Base-by-base conservation (phyloP, 2,888 invertebrate species). In the Pogonocherus hispidulus region DNA sequence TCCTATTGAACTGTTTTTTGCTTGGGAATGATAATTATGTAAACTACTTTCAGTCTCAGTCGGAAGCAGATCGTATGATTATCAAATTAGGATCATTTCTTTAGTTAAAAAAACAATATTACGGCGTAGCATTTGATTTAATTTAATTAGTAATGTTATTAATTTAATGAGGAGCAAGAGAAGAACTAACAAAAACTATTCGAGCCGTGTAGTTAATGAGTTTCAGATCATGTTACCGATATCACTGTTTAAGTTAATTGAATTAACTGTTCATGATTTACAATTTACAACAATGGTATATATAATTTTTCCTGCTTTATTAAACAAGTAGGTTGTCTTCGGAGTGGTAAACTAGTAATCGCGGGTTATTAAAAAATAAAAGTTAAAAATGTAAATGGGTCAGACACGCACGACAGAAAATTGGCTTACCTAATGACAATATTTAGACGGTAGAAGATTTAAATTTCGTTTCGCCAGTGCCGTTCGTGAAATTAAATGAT, bases 271-370 rank as follows among this genome's bases (percentile, higher is more conserved):
- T 16, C 14, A 27, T 27, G 22, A 27, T 14, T 27, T 52, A 52
- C 27, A n/a, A 52, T 52, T 22, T 52, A 27, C 22, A 23, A n/a
- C 41, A 2, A n/a, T 41, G 14, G n/a, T 41, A 16, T 23, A 51
- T 52, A 6, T n/a, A 27, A 52, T 27, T 52, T 27, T 52, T 27
- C 16, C n/a, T 52, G 51, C 51, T 52, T 52, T 52, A 9, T 52
- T 52, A 52, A 27, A 27, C 22, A 52, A 52, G 51, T 52, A 52
- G 51, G 51, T 27, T 52, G 2, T 14, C n/a, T 16, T 27, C 16
- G 11, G 2, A 49, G 1, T 19, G 11, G 20, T 22, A 22, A 27
- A 41, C 14, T 16, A 16, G 41, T 16, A 5, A 41, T 41, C 41
- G n/a, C n/a, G 41, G 14, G 41, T 41, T 41, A 41, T 41, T 41